Conservation (phyloP, 2,888 invertebrate genomes). For the Hymenopus coronatus region DNA sequence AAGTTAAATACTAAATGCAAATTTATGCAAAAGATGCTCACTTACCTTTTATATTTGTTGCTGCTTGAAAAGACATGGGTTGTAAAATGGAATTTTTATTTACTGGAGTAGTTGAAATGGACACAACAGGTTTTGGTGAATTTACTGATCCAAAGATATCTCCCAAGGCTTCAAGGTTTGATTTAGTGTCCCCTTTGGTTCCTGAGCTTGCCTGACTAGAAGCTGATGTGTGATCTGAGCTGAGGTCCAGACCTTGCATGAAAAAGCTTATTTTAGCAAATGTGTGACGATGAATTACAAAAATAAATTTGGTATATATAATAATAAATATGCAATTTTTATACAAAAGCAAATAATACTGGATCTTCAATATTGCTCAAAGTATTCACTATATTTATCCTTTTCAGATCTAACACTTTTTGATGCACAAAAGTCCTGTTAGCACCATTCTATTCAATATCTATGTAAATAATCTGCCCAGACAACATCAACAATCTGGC, state of each 20-base stretch:
- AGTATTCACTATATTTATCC: too few relatives aligned
- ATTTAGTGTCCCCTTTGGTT: conserved; percentile 3
- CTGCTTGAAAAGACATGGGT: conserved; percentile 15
- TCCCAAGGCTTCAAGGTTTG: conserved; percentile 32
- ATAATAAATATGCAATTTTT: too few relatives aligned
- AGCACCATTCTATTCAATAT: too few relatives aligned
- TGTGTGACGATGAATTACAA: too few relatives aligned
- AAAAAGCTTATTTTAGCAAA: neutral
- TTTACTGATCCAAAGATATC: conserved; percentile 32
- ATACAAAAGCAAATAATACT: too few relatives aligned
- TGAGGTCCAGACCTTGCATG: conserved; percentile 2
- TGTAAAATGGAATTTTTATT: conserved; percentile 20
- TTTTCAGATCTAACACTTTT: too few relatives aligned
- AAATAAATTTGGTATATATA: too few relatives aligned
- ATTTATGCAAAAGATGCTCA: neutral
- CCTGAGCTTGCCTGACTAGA: neutral
- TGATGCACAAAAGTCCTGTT: too few relatives aligned
- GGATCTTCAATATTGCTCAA: too few relatives aligned
- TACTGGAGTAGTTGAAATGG: neutral
- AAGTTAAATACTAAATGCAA: too few relatives aligned
- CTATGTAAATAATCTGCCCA: too few relatives aligned
- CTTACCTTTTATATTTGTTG: neutral
- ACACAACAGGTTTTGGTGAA: neutral
- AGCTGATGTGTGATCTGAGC: neutral
- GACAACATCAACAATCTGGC: too few relatives aligned